Evolutionary conservation across 2,888 invertebrate species (phyloP).

Genomic region (Drosophila suboccidentalis): DNA sequence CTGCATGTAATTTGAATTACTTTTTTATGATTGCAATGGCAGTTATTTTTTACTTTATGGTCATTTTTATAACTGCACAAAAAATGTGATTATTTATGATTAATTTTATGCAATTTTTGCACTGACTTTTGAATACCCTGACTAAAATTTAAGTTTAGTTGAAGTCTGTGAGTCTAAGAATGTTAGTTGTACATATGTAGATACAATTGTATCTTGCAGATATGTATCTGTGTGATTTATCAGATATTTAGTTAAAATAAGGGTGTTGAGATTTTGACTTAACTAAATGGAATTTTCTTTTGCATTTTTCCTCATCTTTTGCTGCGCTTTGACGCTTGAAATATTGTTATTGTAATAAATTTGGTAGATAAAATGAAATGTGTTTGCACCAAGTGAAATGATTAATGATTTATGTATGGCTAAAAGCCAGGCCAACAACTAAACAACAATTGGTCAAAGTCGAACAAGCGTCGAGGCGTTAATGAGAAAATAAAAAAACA

Average conservation of each 20-base stretch:
- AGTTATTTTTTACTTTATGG: conserved; percentile 2
- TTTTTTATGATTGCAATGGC: conserved; percentile 1
- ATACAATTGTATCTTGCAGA: not conserved
- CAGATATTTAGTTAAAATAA: not conserved
- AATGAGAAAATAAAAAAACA: conserved; percentile 33
- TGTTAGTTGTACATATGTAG: not conserved
- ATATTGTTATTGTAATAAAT: conserved; percentile 40
- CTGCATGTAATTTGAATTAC: not conserved
- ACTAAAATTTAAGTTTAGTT: no score
- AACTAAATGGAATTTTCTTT: not conserved
- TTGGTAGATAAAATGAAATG: conserved; percentile 28
- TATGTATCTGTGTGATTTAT: no score
- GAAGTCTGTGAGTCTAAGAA: no score
- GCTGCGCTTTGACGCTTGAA: conserved; percentile 30
- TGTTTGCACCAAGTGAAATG: conserved; percentile 30
- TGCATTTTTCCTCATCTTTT: not conserved
- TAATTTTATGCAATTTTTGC: not conserved
- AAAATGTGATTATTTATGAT: conserved; percentile 1
- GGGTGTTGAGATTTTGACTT: not conserved
- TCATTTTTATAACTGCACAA: conserved; percentile 1
- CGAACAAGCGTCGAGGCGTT: conserved; percentile 25
- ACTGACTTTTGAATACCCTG: not conserved
- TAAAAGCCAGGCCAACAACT: conserved; percentile 38
- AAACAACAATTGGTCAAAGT: conserved; percentile 48
- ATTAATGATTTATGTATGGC: conserved; percentile 56